Evolutionary conservation across 2,113 vertebrate genomes (phyloP).

Genomic region (Lamprotornis superbus): DNA sequence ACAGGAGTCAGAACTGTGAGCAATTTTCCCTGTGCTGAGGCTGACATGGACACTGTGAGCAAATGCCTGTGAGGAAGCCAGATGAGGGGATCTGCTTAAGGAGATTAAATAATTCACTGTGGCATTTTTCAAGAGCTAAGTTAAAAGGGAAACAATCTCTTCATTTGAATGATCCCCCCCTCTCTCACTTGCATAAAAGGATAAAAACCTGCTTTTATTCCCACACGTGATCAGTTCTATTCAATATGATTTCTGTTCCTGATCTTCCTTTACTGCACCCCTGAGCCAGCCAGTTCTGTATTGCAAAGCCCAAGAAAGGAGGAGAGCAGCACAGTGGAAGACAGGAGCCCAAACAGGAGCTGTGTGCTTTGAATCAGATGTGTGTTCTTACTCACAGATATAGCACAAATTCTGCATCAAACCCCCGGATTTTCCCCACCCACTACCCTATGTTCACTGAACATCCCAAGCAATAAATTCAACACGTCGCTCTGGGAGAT

Average conservation of each 20-base stretch:
- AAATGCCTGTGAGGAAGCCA: background rate
- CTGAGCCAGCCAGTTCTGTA: background rate
- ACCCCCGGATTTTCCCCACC: slow-evolving; percentile 30
- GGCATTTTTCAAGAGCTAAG: background rate
- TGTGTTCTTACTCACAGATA: slow-evolving; percentile 10
- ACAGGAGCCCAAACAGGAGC: background rate
- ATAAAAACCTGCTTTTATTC: background rate
- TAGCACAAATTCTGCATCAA: slow-evolving; percentile 29
- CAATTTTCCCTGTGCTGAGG: background rate
- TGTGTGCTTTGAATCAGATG: background rate
- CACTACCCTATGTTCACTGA: background rate
- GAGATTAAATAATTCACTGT: background rate
- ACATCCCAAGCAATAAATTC: slow-evolving; percentile 33
- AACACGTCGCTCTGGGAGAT: background rate
- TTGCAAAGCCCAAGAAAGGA: background rate
- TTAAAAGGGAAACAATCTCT: background rate
- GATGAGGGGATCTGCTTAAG: background rate
- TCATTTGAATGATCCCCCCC: background rate
- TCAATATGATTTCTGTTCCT: background rate
- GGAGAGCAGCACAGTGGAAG: background rate
- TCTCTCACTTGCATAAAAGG: background rate
- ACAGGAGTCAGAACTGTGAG: background rate
- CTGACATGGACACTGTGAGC: background rate
- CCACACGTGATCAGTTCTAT: background rate
- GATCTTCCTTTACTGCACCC: background rate